Evolutionary conservation across 2,797 vertebrate species (phyloP).

Genomic region (Karalla daura): DNA sequence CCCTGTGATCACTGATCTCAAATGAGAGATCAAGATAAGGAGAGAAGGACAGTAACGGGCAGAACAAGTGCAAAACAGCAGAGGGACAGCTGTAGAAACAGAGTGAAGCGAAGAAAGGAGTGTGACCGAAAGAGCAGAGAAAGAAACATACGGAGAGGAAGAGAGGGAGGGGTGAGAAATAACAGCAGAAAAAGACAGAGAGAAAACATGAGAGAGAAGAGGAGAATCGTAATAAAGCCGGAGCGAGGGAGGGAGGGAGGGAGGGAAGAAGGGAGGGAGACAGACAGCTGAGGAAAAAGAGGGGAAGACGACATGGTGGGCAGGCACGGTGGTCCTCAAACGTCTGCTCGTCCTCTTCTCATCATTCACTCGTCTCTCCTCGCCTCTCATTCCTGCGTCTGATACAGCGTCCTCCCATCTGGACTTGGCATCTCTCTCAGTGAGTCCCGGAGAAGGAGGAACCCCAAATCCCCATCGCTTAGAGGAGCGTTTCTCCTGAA

Average conservation of each 20-base stretch:
- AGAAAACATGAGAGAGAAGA: slow-evolving; percentile 36
- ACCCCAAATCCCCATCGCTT: slow-evolving; percentile 9
- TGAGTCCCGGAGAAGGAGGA: slow-evolving; percentile 12
- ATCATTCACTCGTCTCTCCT: slow-evolving; percentile 51
- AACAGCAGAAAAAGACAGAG: slow-evolving; percentile 43
- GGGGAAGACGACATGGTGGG: slow-evolving; percentile 67
- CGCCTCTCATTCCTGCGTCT: slow-evolving; percentile 50
- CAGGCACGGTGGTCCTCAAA: slow-evolving; percentile 81
- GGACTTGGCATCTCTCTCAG: slow-evolving; percentile 35
- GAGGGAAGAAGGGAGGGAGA: slow-evolving; percentile 44
- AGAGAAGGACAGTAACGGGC: slow-evolving; percentile 1
- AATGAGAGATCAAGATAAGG: slow-evolving; percentile 14
- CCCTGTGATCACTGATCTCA: too few relatives aligned
- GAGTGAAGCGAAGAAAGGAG: slow-evolving; percentile 27
- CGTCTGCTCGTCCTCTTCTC: slow-evolving; percentile 63
- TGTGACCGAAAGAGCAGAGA: slow-evolving; percentile 14
- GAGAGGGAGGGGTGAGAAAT: slow-evolving; percentile 49
- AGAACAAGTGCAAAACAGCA: slow-evolving; percentile 50
- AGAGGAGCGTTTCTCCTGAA: slow-evolving; percentile 17
- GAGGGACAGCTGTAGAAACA: slow-evolving; percentile 70
- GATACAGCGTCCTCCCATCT: slow-evolving; percentile 27
- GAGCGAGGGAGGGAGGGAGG: slow-evolving; percentile 49
- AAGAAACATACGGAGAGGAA: slow-evolving; percentile 14
- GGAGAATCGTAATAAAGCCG: slow-evolving; percentile 38
- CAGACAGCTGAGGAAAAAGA: slow-evolving; percentile 52